Conservation (phyloP, 1,140 invertebrate genomes). For the Drosophila ironensis region DNA sequence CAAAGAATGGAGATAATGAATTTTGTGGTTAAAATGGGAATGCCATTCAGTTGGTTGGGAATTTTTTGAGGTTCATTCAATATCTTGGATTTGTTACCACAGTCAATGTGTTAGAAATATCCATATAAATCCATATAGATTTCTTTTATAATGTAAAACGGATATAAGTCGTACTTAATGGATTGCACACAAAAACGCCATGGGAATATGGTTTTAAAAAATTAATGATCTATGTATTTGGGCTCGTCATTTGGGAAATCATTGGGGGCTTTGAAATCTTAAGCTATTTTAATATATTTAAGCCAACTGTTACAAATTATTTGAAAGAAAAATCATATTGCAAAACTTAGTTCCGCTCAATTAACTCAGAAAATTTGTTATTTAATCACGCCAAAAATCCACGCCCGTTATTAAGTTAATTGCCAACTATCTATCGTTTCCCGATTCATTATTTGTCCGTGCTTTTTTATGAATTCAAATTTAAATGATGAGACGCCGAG, state of each 20-base stretch:
- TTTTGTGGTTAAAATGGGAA: slow-evolving; percentile 37
- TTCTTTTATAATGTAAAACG: slow-evolving; percentile 29
- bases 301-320: slow-evolving; percentile 1
- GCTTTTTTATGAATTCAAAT: slow-evolving; percentile 68
- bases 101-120: background rate
- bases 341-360: slow-evolving; percentile 32
- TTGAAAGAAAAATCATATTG: slow-evolving; percentile 30
- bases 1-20: slow-evolving; percentile 34
- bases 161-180: slow-evolving; percentile 18
- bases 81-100: slow-evolving; percentile 23
- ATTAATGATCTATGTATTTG: slow-evolving; percentile 27
- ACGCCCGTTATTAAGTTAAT: slow-evolving; percentile 57
- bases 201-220: slow-evolving; percentile 5
- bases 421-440: slow-evolving; percentile 63
- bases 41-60: slow-evolving; percentile 36
- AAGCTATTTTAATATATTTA: background rate
- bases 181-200: slow-evolving; percentile 3
- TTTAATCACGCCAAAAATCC: slow-evolving; percentile 37
- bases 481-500: slow-evolving; percentile 43
- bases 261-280: background rate
- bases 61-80: no score
- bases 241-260: background rate
- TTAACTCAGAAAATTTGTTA: slow-evolving; percentile 42
- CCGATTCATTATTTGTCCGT: slow-evolving; percentile 62
- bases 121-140: background rate